These are phyloP conservation scores for Tachycineta bicolor DNA, from an alignment of 2,113 vertebrate genomes.

Conservation along the genomic window DNA sequence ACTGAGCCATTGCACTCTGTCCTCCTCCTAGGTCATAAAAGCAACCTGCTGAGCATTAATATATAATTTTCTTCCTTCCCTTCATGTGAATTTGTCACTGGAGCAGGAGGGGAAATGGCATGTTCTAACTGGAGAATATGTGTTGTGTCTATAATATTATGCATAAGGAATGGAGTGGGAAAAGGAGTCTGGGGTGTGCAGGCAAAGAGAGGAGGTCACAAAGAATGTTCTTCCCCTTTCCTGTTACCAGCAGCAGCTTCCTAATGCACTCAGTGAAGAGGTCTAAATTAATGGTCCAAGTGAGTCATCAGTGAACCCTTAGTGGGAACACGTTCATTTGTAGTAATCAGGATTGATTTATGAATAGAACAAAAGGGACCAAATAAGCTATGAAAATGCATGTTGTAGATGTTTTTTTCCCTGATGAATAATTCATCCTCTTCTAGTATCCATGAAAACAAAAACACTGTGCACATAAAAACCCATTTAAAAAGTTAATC, in stretches of 20 bases:
- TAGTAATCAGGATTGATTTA: slow-evolving; percentile 33
- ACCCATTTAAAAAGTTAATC: slow-evolving; percentile 69
- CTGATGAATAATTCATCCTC: slow-evolving; percentile 54
- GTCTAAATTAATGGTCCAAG: slow-evolving; percentile 12
- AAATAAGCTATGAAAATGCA: slow-evolving; percentile 43
- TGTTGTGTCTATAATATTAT: not conserved
- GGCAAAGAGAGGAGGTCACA: not conserved
- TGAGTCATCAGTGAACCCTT: not conserved
- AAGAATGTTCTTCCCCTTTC: not conserved
- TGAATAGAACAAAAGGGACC: slow-evolving; percentile 40
- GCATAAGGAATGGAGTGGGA: not conserved
- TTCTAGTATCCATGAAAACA: slow-evolving; percentile 47
- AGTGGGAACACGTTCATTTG: not conserved
- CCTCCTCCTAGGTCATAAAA: not conserved
- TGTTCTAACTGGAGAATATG: not conserved
- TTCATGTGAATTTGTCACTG: not conserved
- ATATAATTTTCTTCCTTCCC: not conserved
- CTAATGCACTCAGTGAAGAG: not conserved
- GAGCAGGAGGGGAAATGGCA: not conserved
- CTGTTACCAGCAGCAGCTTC: not conserved
- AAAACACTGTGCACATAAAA: slow-evolving; percentile 46
- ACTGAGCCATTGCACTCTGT: not conserved
- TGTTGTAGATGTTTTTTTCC: not conserved
- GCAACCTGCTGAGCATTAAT: not conserved
- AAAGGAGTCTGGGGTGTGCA: not conserved